Conservation (phyloP, 2,797 vertebrate genomes). For the Philypnodon macrostomus region DNA sequence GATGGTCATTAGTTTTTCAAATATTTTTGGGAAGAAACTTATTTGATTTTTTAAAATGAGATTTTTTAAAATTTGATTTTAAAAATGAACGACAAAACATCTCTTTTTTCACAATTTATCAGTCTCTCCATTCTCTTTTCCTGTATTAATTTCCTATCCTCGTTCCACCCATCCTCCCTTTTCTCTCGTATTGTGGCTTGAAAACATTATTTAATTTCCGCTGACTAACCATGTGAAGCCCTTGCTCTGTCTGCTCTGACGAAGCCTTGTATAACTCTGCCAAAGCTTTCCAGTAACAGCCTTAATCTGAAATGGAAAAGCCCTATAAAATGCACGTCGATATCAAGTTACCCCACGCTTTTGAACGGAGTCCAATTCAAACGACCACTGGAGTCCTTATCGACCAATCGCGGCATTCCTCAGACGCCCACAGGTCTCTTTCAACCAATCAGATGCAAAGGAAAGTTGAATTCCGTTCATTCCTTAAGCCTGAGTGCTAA, state of each 20-base stretch:
- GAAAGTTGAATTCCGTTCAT: background rate
- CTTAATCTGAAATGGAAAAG: constrained; percentile 6
- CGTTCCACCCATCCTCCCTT: background rate
- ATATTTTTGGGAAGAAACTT: too few species aligned
- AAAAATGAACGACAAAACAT: too few species aligned
- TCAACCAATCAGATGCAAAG: background rate
- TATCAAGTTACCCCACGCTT: background rate
- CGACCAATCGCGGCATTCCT: background rate
- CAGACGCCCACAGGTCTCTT: background rate
- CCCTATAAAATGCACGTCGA: background rate
- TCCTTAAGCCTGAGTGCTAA: background rate
- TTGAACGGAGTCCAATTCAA: background rate
- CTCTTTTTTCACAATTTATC: too few species aligned
- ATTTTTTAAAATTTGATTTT: too few species aligned
- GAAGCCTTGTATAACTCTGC: too few species aligned
- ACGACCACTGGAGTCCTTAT: background rate
- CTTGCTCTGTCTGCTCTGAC: background rate
- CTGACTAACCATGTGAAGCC: constrained; percentile 6
- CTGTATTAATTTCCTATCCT: too few species aligned
- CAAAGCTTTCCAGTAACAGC: constrained; percentile 7
- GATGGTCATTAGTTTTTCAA: too few species aligned
- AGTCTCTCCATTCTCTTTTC: too few species aligned
- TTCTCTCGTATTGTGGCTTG: too few species aligned
- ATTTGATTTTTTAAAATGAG: too few species aligned
- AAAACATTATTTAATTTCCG: background rate